Percentiles rank a stretch among this genome's conserved stretches.
Evolutionary conservation across 2,888 invertebrate genomes (phyloP).

Genomic region (Hydraecia micacea): DNA sequence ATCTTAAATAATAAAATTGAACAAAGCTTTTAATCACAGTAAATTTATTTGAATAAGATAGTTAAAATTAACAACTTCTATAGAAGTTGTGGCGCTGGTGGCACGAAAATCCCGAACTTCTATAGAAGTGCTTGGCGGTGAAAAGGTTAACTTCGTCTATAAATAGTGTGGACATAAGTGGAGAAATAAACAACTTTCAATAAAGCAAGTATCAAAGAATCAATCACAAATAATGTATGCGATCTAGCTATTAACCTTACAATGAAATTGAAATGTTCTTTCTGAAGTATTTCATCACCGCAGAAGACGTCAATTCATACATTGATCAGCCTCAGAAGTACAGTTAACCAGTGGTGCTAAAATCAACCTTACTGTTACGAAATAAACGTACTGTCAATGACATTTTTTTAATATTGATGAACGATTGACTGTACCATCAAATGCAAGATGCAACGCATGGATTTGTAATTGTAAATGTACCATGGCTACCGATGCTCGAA

Average conservation of each 20-base stretch:
- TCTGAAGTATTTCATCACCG: neutral
- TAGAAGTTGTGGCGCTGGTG: no score
- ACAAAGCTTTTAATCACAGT: no score
- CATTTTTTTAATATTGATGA: neutral
- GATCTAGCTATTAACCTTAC: neutral
- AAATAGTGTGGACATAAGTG: neutral
- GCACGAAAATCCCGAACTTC: no score
- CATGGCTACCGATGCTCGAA: slow-evolving; percentile 33
- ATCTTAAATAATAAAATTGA: no score
- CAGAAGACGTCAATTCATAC: neutral
- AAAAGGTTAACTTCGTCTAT: slow-evolving; percentile 5
- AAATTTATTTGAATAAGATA: no score
- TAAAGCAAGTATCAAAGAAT: neutral
- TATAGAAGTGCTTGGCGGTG: no score
- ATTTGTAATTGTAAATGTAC: slow-evolving; percentile 65
- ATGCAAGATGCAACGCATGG: slow-evolving; percentile 53
- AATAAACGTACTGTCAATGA: neutral
- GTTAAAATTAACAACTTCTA: no score
- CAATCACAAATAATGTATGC: neutral
- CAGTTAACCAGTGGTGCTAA: neutral
- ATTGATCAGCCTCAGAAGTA: neutral
- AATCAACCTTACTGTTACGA: neutral
- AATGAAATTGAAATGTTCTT: neutral
- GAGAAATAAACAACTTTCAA: slow-evolving; percentile 11
- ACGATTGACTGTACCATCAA: slow-evolving; percentile 14